A percentile compares a stretch with the other conserved stretches of the same genome.
Conservation (phyloP, 2,888 invertebrate genomes). For the Diarsia rubi region DNA sequence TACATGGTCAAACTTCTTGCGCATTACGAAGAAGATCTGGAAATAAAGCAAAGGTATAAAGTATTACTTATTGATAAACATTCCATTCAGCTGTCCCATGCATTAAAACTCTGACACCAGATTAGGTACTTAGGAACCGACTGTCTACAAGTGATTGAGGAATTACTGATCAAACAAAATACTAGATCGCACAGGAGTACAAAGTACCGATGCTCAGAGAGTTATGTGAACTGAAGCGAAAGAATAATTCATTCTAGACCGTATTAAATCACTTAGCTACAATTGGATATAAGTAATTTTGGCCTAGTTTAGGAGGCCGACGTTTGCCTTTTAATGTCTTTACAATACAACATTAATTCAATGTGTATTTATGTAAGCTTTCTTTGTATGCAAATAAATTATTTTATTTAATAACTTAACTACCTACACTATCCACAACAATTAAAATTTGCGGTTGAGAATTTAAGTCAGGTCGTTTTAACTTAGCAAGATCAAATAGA, state of each 20-base stretch:
- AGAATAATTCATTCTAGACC: neutral
- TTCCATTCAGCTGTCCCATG: no score
- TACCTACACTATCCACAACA: neutral
- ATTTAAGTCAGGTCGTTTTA: neutral
- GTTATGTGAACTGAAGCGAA: neutral
- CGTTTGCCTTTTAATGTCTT: neutral
- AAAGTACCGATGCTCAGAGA: neutral
- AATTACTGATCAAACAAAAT: neutral
- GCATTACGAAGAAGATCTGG: constrained; percentile 97
- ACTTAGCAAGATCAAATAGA: neutral
- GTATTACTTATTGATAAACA: neutral
- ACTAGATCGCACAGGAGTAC: neutral
- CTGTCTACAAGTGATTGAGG: neutral
- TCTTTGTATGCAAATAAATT: neutral
- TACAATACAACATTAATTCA: neutral
- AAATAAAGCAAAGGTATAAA: constrained; percentile 63
- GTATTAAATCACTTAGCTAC: neutral
- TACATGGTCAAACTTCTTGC: constrained; percentile 98
- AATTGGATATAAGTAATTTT: neutral
- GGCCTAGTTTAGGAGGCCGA: neutral
- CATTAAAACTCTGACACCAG: no score
- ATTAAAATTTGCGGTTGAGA: neutral
- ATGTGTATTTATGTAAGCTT: neutral
- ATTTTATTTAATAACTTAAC: neutral
- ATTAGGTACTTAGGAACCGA: no score